A percentile compares a stretch with the other conserved stretches of the same genome.
Evolutionary conservation across 2,888 invertebrate genomes (phyloP).

Genomic region (Sminthurides aquaticus): DNA sequence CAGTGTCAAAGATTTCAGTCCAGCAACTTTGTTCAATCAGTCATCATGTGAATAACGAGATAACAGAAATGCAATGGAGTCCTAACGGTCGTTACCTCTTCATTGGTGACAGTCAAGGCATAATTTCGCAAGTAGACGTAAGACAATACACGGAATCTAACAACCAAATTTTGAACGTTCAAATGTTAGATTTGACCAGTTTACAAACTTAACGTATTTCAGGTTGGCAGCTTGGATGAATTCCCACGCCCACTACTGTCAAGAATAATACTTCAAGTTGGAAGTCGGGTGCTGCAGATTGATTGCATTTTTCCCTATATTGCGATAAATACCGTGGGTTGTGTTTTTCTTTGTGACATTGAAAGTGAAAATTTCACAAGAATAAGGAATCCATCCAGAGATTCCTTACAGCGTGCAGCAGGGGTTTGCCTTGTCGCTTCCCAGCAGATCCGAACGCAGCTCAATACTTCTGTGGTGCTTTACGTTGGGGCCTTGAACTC

Average conservation of each 20-base stretch:
- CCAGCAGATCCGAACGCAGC: slow-evolving; percentile 5
- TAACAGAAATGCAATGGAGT: slow-evolving; percentile 41
- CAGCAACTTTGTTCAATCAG: slow-evolving; percentile 32
- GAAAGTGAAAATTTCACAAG: slow-evolving; percentile 40
- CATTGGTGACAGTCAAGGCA: slow-evolving; percentile 39
- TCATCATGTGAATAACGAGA: slow-evolving; percentile 38
- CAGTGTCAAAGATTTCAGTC: slow-evolving; percentile 22
- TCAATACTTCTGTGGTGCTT: slow-evolving; percentile 20
- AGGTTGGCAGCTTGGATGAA: slow-evolving; percentile 37
- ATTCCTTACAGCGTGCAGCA: slow-evolving; percentile 24
- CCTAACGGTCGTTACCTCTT: slow-evolving; percentile 41
- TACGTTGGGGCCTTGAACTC: slow-evolving; percentile 29
- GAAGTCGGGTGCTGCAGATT: slow-evolving; percentile 35
- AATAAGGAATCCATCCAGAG: slow-evolving; percentile 25
- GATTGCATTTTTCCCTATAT: slow-evolving; percentile 40
- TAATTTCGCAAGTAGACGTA: slow-evolving; percentile 40
- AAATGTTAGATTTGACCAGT: background rate
- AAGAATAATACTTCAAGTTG: slow-evolving; percentile 36
- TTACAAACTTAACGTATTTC: no score
- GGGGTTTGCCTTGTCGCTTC: slow-evolving; percentile 31
- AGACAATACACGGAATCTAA: slow-evolving; percentile 12
- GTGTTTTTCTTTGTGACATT: slow-evolving; percentile 38
- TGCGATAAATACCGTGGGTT: slow-evolving; percentile 30
- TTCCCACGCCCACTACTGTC: slow-evolving; percentile 38
- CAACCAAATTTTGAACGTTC: slow-evolving; percentile 1